Evolutionary conservation across 2,888 invertebrate genomes (phyloP), one percentile per base, ranked within the genome.

Genomic region (Trisateles emortualis): DNA sequence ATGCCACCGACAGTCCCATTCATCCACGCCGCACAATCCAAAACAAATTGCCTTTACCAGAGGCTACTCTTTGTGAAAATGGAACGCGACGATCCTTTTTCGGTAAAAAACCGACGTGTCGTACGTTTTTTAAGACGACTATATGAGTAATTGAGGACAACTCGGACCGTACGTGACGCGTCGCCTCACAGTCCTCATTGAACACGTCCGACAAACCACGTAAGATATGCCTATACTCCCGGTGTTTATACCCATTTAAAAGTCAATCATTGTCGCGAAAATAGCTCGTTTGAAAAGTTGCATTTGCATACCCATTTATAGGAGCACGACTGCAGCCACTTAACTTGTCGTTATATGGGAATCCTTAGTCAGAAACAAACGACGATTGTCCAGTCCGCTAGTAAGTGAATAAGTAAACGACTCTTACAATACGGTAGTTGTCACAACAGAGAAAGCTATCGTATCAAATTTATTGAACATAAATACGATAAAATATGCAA

Each of bases 261-360:
- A 88, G 88, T 87, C 88, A 87, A 87, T 89, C 87, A 86, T 84
- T 87, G 86, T 85, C 86, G 72, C 76, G 67, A 75, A 77, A 76
- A 75, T 69, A 74, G 70, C 77, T 72, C 64, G 80, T 77, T 81
- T 83, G 81, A 80, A 73, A 79, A 76, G 72, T 74, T 77, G 67
- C 67, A 85, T 86, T 84, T 83, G 82, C 85, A 82, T 82, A 73
- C 59, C 83, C 86, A 73, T 83, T 79, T 85, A 81, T 72, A 83
- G 83, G 66, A 73, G 78, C 79, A 83, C 78, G 80, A 75, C 76
- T 81, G 71, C 73, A 75, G 78, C 78, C 83, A 84, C 81, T 84
- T 86, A 84, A 76, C 70, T 74, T 81, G 84, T 84, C 83, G 74
- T 76, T 71, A 81, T 82, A 79, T 75, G 76, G 79, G 72, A 73